phyloP scores from a whole-genome alignment of 1,140 invertebrate species.

The Dendrolimus punctatus region DNA sequence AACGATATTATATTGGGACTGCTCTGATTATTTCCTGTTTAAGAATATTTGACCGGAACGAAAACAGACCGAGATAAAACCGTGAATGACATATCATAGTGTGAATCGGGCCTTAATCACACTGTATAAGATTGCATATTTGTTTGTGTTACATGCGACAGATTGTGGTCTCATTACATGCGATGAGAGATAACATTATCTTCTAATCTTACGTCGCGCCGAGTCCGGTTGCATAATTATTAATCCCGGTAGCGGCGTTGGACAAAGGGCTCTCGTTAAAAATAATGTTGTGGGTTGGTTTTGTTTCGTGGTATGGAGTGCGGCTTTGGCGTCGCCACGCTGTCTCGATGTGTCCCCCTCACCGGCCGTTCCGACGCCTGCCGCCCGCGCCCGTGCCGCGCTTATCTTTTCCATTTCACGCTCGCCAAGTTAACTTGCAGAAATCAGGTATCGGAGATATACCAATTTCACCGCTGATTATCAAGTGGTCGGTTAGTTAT shows the following conservation, averaged over 20 bases:
- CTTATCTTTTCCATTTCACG: conserved; percentile 29
- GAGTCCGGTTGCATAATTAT: conserved; percentile 11
- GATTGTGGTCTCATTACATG: background rate
- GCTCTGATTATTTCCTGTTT: too few relatives aligned
- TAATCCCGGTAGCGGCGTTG: conserved; percentile 16
- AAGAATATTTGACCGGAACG: too few relatives aligned
- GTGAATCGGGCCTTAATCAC: too few relatives aligned
- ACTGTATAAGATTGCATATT: too few relatives aligned
- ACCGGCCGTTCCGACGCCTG: background rate
- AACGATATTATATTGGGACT: too few relatives aligned
- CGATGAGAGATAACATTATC: conserved; percentile 15
- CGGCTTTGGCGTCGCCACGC: conserved; percentile 32
- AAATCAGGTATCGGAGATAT: conserved; percentile 7
- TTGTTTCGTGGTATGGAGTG: conserved; percentile 14
- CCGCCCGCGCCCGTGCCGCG: conserved; percentile 1
- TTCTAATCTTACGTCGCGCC: conserved; percentile 13
- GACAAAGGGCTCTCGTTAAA: conserved; percentile 26
- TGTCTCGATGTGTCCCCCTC: conserved; percentile 27
- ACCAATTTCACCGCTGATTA: too few relatives aligned
- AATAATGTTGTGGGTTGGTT: conserved; percentile 25
- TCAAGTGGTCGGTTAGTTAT: too few relatives aligned
- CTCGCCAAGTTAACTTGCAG: conserved; percentile 13
- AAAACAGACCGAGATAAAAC: too few relatives aligned
- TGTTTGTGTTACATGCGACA: too few relatives aligned
- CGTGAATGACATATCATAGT: too few relatives aligned